phyloP scores from a whole-genome alignment of 1,140 invertebrate species.

The Cataglyphis hispanica region DNA sequence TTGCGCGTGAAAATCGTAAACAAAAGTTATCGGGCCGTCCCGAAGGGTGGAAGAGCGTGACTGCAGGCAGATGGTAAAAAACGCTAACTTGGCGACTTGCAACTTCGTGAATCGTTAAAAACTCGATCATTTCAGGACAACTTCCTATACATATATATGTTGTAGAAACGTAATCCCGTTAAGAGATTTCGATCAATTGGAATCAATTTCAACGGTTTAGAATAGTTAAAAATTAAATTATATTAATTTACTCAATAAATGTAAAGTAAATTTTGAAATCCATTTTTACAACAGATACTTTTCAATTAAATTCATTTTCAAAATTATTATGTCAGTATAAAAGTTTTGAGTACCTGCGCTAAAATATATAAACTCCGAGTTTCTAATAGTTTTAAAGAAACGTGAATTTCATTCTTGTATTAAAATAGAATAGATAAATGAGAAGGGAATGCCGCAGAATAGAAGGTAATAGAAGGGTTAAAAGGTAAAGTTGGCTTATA shows the following conservation, averaged over 20 bases:
- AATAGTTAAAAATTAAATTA: not conserved
- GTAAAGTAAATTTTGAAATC: not conserved
- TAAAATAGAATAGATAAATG: constrained; percentile 54
- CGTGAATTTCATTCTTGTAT: constrained; percentile 2
- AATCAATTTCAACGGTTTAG: not conserved
- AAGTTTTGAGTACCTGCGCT: not conserved
- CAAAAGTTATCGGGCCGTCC: constrained; percentile 73
- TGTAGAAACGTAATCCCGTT: not conserved
- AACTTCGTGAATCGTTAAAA: constrained; percentile 36
- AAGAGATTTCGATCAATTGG: not conserved
- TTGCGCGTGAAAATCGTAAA: constrained; percentile 86
- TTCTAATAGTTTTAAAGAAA: not conserved
- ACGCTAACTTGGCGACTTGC: not conserved
- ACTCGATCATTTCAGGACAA: not conserved
- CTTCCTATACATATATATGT: not conserved
- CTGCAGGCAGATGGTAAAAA: constrained; percentile 62
- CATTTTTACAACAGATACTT: constrained; percentile 13
- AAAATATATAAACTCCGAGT: not conserved
- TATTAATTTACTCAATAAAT: constrained; percentile 11
- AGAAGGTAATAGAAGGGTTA: constrained; percentile 64
- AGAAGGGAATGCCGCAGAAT: constrained; percentile 50
- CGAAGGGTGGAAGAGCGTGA: not conserved
- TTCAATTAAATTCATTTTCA: not conserved
- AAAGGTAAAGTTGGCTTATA: constrained; percentile 67
- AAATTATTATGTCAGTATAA: not conserved